Evolutionary conservation across 2,888 invertebrate genomes (phyloP), one percentile per base, ranked within the genome.

Genomic region (Auanema freiburgensis): DNA sequence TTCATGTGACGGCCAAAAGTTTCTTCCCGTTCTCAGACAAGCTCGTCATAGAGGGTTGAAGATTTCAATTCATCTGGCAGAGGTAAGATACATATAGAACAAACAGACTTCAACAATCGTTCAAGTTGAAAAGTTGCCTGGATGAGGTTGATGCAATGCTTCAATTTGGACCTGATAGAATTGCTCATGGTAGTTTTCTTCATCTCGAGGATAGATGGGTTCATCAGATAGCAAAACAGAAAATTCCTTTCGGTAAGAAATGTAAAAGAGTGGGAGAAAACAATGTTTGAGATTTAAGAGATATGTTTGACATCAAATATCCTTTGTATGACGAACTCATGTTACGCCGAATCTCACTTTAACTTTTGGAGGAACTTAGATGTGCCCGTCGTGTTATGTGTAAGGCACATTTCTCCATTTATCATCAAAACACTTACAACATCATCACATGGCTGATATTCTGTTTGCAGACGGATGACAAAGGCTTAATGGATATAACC

Each of bases 381-480:
- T 33, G 33, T 33, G 4, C 33, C 33, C 33, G 33, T 33, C 8
- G 33, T 33, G 8, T 33, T 33, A 33, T 33, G 33, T 33, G 33
- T 33, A 33, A 33, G 33, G 8, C 33, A 33, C 33, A n/a, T 33
- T 33, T 33, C 33, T 33, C 33, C 3, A 33, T 8, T 33, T 33
- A 5, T 33, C 8, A 3, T 5, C 4, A 33, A 33, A 33, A 33
- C 8, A 5, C 33, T 5, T 33, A 33, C 33, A 33, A 8, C 33
- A 33, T 33, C 33, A 33, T 33, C 8, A 33, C 8, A 3, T 8
- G 33, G 33, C 33, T 46, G 5, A 46, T 3, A 24, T 24, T 11
- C 8, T 12, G 11, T 25, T 63, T 72, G 63, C 57, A 72, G 72
- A 72, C 72, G 1, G 72, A 72, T 55, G 72, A 72, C 42, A 66